Evolutionary conservation across 2,888 invertebrate genomes (phyloP).

Genomic region (Ormyrus thymus): DNA sequence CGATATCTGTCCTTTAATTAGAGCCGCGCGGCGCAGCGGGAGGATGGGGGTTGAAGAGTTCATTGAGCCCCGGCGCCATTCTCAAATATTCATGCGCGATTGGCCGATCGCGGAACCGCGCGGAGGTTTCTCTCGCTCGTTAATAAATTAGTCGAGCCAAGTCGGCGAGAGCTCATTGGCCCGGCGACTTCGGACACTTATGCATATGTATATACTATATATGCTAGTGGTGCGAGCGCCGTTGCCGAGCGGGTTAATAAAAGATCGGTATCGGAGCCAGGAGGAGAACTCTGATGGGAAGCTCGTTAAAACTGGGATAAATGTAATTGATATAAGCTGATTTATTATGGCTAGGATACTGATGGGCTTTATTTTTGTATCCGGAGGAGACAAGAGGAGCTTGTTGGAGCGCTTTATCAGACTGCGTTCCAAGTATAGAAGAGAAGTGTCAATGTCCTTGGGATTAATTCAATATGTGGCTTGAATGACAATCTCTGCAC

Average conservation of each 20-base stretch:
- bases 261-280: not conserved
- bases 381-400: too few relatives aligned
- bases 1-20: constrained; percentile 36
- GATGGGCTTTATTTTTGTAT: too few relatives aligned
- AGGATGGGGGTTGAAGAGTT: not conserved
- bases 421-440: not conserved
- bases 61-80: constrained; percentile 34
- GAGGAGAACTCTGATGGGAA: constrained; percentile 2
- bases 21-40: not conserved
- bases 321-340: too few relatives aligned
- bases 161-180: too few relatives aligned
- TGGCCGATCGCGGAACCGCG: constrained; percentile 12
- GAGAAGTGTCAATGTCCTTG: constrained; percentile 1
- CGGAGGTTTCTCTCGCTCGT: not conserved
- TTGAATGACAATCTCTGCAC: not conserved
- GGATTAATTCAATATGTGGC: not conserved
- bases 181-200: too few relatives aligned
- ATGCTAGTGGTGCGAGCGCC: not conserved
- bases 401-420: too few relatives aligned
- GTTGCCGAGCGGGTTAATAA: not conserved
- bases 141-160: constrained; percentile 7
- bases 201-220: not conserved
- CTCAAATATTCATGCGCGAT: constrained; percentile 27
- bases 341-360: too few relatives aligned
- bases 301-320: not conserved